phyloP scores from a whole-genome alignment of 1,140 invertebrate genomes.

The Trissolcus basalis region DNA sequence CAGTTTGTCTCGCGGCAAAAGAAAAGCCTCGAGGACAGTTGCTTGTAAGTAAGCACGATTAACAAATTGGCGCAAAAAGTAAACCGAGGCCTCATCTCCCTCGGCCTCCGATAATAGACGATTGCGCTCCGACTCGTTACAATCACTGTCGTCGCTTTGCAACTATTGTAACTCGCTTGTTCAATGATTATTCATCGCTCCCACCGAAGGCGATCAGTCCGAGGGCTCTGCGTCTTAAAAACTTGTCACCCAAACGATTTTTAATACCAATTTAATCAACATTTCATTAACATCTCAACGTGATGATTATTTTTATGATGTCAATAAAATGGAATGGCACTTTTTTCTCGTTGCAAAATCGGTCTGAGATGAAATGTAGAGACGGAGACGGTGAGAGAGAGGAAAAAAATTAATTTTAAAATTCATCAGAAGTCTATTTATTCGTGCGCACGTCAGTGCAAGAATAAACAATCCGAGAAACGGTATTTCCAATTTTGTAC shows the following conservation, averaged over 20 bases:
- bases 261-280: no score
- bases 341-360: no score
- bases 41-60: conserved; percentile 64
- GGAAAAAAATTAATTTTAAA: no score
- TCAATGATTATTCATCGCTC: conserved; percentile 31
- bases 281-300: no score
- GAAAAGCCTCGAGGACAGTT: conserved; percentile 53
- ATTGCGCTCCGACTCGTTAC: conserved; percentile 34
- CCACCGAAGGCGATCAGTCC: conserved; percentile 6
- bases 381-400: no score
- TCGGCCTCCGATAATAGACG: conserved; percentile 50
- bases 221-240: conserved; percentile 11
- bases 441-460: no score
- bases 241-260: not conserved
- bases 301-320: no score
- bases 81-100: conserved; percentile 56
- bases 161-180: conserved; percentile 47
- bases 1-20: conserved; percentile 60
- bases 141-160: conserved; percentile 50
- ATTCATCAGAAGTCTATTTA: no score
- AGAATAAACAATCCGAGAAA: conserved; percentile 16
- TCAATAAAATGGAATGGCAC: no score
- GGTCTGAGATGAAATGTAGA: no score
- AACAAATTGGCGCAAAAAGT: conserved; percentile 72
- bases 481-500: conserved; percentile 24